Conservation (phyloP, 2,888 invertebrate genomes). For the Craniophora ligustri region DNA sequence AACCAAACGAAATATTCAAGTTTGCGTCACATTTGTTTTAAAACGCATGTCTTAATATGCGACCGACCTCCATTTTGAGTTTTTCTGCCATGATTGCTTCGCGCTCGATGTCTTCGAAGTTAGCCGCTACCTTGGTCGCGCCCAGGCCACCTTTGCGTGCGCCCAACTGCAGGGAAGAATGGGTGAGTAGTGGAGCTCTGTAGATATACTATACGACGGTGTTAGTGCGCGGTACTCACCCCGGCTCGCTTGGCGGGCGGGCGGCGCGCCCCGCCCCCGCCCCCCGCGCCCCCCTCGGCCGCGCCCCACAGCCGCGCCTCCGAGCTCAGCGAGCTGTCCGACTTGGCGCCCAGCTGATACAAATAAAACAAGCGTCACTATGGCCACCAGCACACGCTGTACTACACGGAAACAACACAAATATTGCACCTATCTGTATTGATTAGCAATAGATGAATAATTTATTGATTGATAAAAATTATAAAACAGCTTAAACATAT, state of each 20-base stretch:
- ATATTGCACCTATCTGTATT: too few species aligned
- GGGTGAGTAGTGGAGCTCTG: background rate
- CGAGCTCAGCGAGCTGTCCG: conserved; percentile 67
- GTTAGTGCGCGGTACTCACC: conserved; percentile 41
- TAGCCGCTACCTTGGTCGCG: conserved; percentile 97
- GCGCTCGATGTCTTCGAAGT: conserved; percentile 98
- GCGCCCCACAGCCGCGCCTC: conserved; percentile 81
- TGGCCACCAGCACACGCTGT: too few species aligned
- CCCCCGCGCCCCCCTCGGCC: conserved; percentile 33
- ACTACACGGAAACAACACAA: background rate
- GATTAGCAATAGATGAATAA: too few species aligned
- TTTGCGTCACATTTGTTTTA: background rate
- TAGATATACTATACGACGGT: background rate
- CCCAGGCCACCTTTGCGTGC: conserved; percentile 96
- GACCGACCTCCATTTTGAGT: conserved; percentile 85
- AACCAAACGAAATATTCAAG: background rate
- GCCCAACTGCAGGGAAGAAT: conserved; percentile 90
- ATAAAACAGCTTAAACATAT: too few species aligned
- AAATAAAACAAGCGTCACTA: too few species aligned
- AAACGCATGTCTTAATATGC: background rate
- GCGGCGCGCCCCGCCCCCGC: conserved; percentile 54
- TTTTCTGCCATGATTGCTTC: conserved; percentile 96
- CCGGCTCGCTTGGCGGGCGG: conserved; percentile 62
- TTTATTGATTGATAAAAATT: too few species aligned
- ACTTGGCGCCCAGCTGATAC: conserved; percentile 4